These are phyloP conservation scores for Chascanopsetta lugubris DNA, from an alignment of 2,113 vertebrate species.

Conservation along the genomic window DNA sequence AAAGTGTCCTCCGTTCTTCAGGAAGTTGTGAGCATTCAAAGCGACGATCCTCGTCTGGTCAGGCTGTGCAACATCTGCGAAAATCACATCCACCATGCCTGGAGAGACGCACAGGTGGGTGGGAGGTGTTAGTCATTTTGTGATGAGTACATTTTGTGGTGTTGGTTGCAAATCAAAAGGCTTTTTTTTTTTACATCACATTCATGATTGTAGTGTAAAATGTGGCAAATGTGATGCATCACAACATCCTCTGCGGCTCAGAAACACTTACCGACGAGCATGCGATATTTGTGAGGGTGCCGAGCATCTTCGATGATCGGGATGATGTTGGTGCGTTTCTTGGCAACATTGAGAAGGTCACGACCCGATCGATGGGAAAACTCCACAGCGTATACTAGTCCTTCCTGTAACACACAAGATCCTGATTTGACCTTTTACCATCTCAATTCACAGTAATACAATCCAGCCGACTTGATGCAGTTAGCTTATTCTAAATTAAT, in stretches of 20 bases:
- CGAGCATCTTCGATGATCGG: conserved; percentile 94
- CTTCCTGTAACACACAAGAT: conserved; percentile 80
- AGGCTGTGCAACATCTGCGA: conserved; percentile 93
- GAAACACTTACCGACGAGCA: conserved; percentile 87
- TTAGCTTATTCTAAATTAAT: no score
- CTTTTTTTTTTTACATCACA: no score
- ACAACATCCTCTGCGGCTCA: not conserved
- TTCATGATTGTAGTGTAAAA: no score
- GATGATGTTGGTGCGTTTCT: conserved; percentile 95
- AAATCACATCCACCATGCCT: conserved; percentile 98
- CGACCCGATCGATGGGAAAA: conserved; percentile 93
- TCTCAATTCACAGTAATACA: no score
- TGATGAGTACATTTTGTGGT: no score
- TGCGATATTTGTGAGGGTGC: conserved; percentile 94
- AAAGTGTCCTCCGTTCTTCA: conserved; percentile 93
- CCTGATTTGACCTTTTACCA: not conserved
- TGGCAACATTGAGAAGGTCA: conserved; percentile 93
- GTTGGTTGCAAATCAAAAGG: no score
- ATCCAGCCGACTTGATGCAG: no score
- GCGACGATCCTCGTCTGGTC: conserved; percentile 95
- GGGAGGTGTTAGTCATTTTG: no score
- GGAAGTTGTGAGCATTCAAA: conserved; percentile 92
- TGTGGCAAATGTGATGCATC: no score
- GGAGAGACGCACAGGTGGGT: no score
- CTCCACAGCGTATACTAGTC: conserved; percentile 92